Evolutionary conservation across 2,888 invertebrate species (phyloP).

Genomic region (Lasius fuliginosus): DNA sequence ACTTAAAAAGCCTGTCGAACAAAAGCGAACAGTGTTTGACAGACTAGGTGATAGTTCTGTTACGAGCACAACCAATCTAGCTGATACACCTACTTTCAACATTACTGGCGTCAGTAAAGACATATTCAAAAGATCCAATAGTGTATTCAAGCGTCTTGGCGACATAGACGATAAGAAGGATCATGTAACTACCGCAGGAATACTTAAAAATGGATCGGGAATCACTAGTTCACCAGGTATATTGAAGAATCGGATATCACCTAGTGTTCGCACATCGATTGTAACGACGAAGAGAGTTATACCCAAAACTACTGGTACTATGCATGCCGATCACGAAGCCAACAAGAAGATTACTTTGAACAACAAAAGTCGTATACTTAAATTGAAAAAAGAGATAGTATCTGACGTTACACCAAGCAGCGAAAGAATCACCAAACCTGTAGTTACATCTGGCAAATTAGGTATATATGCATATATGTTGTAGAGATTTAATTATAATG

Average conservation of each 20-base stretch:
- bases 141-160: conserved; percentile 85
- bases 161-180: conserved; percentile 82
- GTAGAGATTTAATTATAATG: neutral
- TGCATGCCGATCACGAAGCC: conserved; percentile 84
- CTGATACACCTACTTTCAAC: conserved; percentile 82
- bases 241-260: conserved; percentile 76
- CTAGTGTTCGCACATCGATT: conserved; percentile 66
- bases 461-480: conserved; percentile 71
- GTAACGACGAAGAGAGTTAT: conserved; percentile 70
- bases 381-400: conserved; percentile 74
- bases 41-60: conserved; percentile 87
- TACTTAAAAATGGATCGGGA: conserved; percentile 81
- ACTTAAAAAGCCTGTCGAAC: conserved; percentile 82
- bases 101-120: conserved; percentile 84
- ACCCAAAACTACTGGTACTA: conserved; percentile 80
- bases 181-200: conserved; percentile 70
- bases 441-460: conserved; percentile 77
- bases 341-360: conserved; percentile 76
- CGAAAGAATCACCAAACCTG: conserved; percentile 54
- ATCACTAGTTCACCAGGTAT: conserved; percentile 76
- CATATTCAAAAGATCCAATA: conserved; percentile 79
- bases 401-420: conserved; percentile 58
- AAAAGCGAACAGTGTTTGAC: conserved; percentile 87
- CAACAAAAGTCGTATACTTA: conserved; percentile 77
- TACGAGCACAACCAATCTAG: conserved; percentile 85